phyloP scores from a whole-genome alignment of 2,113 vertebrate species.

The Oncorhynchus masou region DNA sequence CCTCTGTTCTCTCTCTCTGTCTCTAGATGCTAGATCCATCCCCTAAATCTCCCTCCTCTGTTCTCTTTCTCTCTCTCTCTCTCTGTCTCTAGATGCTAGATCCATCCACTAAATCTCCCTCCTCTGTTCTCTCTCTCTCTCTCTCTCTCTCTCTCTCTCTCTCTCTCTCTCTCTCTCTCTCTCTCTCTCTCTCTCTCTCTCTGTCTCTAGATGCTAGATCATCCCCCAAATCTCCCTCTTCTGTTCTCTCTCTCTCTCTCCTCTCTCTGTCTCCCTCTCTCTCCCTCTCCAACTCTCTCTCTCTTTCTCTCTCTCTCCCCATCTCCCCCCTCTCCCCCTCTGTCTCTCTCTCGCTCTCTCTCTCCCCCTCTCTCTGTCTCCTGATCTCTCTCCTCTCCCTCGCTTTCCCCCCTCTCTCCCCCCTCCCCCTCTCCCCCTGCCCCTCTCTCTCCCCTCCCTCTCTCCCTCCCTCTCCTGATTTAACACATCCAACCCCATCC shows the following conservation, averaged over 20 bases:
- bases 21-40: background rate
- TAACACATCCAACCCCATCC: background rate
- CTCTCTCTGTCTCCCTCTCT: no score
- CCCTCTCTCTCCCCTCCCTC: background rate
- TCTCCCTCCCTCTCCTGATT: background rate
- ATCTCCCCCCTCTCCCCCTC: no score
- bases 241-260: no score
- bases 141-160: background rate
- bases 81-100: no score
- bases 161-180: background rate
- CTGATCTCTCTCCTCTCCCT: no score
- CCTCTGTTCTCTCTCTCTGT: background rate
- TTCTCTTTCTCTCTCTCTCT: no score
- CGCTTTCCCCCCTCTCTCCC: background rate
- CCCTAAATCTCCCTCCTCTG: no score
- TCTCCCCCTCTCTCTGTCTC: background rate
- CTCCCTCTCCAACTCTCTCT: fast-evolving
- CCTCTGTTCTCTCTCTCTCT: background rate
- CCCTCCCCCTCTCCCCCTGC: background rate
- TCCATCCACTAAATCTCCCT: background rate
- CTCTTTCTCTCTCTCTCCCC: no score
- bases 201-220: no score
- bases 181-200: no score
- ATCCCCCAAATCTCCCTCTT: fast-evolving
- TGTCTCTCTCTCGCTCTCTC: background rate